Evolutionary conservation across 1,140 invertebrate genomes (phyloP).

Genomic region (Orchestia grillus): DNA sequence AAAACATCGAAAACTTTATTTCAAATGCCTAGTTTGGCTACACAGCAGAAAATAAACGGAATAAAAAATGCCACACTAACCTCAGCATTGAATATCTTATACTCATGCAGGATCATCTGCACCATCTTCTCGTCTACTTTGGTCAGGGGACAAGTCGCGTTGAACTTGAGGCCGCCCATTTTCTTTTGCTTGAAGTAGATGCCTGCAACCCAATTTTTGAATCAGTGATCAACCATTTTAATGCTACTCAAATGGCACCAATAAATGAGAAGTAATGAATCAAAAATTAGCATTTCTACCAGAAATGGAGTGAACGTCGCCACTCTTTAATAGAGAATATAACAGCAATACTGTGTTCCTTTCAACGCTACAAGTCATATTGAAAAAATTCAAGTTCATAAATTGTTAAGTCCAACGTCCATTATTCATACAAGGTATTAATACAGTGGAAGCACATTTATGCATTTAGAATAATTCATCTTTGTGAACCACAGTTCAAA

Average conservation of each 20-base stretch:
- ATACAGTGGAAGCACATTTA: too few species aligned
- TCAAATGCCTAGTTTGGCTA: neutral
- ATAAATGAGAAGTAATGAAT: neutral
- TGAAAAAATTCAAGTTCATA: too few species aligned
- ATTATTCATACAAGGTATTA: too few species aligned
- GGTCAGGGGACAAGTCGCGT: conserved; percentile 93
- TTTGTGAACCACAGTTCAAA: too few species aligned
- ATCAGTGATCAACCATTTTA: neutral
- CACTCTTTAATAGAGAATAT: too few species aligned
- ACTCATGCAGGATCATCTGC: conserved; percentile 82
- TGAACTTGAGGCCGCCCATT: conserved; percentile 98
- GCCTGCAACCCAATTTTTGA: neutral
- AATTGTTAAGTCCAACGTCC: too few species aligned
- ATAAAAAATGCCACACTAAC: conserved; percentile 72
- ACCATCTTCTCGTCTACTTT: conserved; percentile 98
- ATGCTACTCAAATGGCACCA: neutral
- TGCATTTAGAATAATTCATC: too few species aligned
- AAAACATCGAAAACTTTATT: neutral
- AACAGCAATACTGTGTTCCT: too few species aligned
- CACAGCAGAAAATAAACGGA: neutral
- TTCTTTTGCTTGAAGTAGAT: conserved; percentile 84
- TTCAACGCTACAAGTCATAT: too few species aligned
- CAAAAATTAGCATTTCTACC: too few species aligned
- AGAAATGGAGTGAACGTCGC: too few species aligned
- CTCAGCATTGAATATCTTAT: conserved; percentile 99